Evolutionary conservation across 1,140 invertebrate species (phyloP), one percentile per base, ranked within the genome.

Genomic region (Drosophila arizonae): DNA sequence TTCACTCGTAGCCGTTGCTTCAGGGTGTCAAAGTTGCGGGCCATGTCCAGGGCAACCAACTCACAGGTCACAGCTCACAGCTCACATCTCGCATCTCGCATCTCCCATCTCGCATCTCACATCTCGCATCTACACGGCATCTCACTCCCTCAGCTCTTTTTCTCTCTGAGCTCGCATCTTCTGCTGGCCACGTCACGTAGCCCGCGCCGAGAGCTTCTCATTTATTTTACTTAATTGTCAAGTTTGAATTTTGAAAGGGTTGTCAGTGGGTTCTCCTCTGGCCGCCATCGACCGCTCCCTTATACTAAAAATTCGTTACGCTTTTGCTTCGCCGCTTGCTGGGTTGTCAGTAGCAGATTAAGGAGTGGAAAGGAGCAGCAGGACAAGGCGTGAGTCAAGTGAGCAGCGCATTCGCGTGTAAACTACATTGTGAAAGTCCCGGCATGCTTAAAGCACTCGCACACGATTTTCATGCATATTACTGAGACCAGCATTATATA

Each of bases 171-270:
- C 66, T 74, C 58, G 45, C 84, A 82, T 88, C 78, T 87, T 86
- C 21, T 76, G 65, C 54, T 72, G 67, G 64, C 72, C 75, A 76
- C 79, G 75, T 81, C 82, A 86, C 76, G 82, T 86, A 78, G 72
- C 41, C 26, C 70, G 52, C 70, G 52, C 65, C 58, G 78, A 69
- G 64, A 79, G 65, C 76, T 84, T 70, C 80, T 87, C 84, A 87
- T 87, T 87, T 87, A 87, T 87, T 87, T 88, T 87, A 87, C 84
- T 87, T 88, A 87, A 87, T 87, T 87, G 84, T 87, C 84, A 87
- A 87, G 84, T 84, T 79, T 81, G 68, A 80, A 77, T 74, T 80
- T 77, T 77, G 73, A 87, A 87, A 89, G 85, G 85, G 85, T 80
- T 88, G 80, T 80, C 84, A 89, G 70, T 77, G 52, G 6, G 8